Evolutionary conservation across 2,888 invertebrate species (phyloP).

Genomic region (Eremobia ochroleuca): DNA sequence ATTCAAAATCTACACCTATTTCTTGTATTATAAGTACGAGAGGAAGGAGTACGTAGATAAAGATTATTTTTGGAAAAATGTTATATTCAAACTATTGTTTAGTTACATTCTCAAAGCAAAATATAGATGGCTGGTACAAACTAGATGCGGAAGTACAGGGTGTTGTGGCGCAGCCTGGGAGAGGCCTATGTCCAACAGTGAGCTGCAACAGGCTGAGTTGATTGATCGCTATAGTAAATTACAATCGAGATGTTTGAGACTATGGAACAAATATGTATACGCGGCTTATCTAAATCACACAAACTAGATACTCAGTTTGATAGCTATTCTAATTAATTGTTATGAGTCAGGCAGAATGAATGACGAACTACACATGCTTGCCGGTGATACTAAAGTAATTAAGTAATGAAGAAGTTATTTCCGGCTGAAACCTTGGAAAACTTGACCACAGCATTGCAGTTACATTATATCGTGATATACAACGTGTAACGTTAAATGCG

Average conservation of each 20-base stretch:
- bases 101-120: background rate
- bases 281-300: conserved; percentile 54
- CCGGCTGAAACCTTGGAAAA: conserved; percentile 27
- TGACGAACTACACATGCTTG: conserved; percentile 5
- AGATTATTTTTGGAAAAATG: background rate
- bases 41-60: background rate
- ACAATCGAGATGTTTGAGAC: background rate
- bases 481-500: too few relatives aligned
- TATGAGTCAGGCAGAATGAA: conserved; percentile 48
- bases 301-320: conserved; percentile 54
- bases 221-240: background rate
- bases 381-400: background rate
- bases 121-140: background rate
- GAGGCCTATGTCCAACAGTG: background rate
- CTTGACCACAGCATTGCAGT: background rate
- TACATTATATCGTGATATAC: too few relatives aligned
- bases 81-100: background rate
- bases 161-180: background rate
- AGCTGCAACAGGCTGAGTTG: background rate
- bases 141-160: background rate
- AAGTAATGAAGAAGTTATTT: conserved; percentile 26
- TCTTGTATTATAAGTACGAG: background rate
- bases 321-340: conserved; percentile 27
- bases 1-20: background rate
- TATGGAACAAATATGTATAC: background rate